Percentiles rank a stretch among this genome's conserved stretches.
phyloP scores from a whole-genome alignment of 2,113 vertebrate species.

The Scomber scombrus region DNA sequence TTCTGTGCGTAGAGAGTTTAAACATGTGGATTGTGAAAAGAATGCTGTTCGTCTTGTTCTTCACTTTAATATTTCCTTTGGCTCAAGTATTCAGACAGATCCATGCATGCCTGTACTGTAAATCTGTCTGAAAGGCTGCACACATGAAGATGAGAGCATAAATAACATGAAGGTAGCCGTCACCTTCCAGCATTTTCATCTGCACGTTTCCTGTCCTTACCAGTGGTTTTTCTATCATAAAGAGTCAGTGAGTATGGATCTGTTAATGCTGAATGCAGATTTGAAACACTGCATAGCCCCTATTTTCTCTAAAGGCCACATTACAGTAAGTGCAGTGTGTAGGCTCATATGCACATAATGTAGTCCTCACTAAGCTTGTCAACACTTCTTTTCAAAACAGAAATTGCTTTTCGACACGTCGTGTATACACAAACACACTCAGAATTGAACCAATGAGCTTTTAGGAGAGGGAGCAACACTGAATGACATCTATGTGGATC shows the following conservation, averaged over 20 bases:
- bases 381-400: slow-evolving; percentile 47
- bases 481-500: slow-evolving; percentile 19
- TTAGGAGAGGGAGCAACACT: slow-evolving; percentile 17
- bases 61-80: slow-evolving; percentile 1
- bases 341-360: slow-evolving; percentile 26
- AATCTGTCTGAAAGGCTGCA: slow-evolving; percentile 14
- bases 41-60: slow-evolving; percentile 14
- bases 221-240: neutral
- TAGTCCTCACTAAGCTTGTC: slow-evolving; percentile 23
- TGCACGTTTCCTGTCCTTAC: neutral
- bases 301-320: slow-evolving; percentile 23
- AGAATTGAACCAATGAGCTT: neutral
- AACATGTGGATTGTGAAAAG: neutral
- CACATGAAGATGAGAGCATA: neutral
- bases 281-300: neutral
- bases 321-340: slow-evolving; percentile 3
- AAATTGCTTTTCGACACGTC: slow-evolving; percentile 22
- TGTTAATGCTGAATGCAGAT: neutral
- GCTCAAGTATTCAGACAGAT: slow-evolving; percentile 22
- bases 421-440: neutral
- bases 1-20: neutral
- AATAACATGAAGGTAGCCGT: neutral
- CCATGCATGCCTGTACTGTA: slow-evolving; percentile 21
- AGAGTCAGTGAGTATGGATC: slow-evolving; percentile 2
- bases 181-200: slow-evolving; percentile 5